Evolutionary conservation across 2,797 vertebrate species (phyloP).

Genomic region (Peromyscus melanophrys): DNA sequence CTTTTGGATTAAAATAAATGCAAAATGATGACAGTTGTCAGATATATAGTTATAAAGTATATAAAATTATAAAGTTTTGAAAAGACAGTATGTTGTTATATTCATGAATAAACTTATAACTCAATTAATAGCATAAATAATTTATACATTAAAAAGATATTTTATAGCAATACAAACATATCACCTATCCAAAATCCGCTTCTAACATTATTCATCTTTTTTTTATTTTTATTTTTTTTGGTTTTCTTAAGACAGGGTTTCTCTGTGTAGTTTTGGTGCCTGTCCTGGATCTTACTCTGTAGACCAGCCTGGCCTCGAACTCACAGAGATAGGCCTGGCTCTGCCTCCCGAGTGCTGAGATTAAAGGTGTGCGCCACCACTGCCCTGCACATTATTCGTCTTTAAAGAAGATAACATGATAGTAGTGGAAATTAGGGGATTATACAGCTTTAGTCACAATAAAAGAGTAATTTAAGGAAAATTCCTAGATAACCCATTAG

Average conservation of each 20-base stretch:
- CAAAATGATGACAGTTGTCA: not conserved
- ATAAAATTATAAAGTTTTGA: not conserved
- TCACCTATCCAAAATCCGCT: not conserved
- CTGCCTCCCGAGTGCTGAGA: no score
- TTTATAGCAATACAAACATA: not conserved
- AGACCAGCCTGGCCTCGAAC: no score
- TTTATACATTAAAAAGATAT: not conserved
- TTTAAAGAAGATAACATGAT: not conserved
- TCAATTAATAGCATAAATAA: not conserved
- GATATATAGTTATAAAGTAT: not conserved
- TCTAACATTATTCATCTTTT: not conserved
- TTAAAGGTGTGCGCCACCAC: no score
- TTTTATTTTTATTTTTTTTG: no score
- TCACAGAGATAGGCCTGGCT: no score
- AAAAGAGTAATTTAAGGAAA: not conserved
- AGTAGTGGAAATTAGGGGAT: not conserved
- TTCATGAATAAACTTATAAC: not conserved
- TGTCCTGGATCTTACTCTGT: no score
- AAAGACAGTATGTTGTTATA: not conserved
- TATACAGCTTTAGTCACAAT: not conserved
- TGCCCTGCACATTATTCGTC: not conserved
- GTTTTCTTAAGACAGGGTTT: no score
- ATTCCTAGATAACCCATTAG: not conserved
- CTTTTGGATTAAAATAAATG: not conserved
- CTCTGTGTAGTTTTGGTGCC: no score